Evolutionary conservation across 2,797 vertebrate genomes (phyloP).

Genomic region (Prionace glauca): DNA sequence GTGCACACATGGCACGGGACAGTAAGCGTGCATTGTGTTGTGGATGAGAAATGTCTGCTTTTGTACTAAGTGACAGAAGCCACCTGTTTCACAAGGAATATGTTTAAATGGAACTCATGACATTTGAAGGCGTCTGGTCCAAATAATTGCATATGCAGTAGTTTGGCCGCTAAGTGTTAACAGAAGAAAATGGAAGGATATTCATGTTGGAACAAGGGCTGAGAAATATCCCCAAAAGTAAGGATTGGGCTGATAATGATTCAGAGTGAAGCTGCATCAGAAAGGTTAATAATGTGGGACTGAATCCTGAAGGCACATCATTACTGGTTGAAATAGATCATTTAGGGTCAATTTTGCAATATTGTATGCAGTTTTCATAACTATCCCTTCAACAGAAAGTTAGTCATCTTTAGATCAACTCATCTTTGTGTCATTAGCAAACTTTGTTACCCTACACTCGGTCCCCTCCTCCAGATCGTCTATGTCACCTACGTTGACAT

Average conservation of each 20-base stretch:
- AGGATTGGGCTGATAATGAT: not conserved
- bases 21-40: not conserved
- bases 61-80: not conserved
- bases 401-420: not conserved
- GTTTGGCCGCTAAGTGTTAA: not conserved
- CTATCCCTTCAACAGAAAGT: not conserved
- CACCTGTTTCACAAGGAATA: not conserved
- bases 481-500: not conserved
- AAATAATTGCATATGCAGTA: not conserved
- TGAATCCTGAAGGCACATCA: not conserved
- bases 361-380: not conserved
- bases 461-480: too few relatives aligned
- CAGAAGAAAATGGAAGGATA: not conserved
- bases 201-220: not conserved
- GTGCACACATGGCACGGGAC: not conserved
- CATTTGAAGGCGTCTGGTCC: not conserved
- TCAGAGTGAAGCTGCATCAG: not conserved
- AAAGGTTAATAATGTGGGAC: not conserved
- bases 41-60: not conserved
- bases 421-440: too few relatives aligned
- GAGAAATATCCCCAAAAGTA: not conserved
- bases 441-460: too few relatives aligned
- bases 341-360: not conserved
- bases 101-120: not conserved
- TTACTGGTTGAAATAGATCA: not conserved